These are phyloP conservation scores for Neostethus bicornis DNA, from an alignment of 2,797 vertebrate genomes.

Conservation along the genomic window DNA sequence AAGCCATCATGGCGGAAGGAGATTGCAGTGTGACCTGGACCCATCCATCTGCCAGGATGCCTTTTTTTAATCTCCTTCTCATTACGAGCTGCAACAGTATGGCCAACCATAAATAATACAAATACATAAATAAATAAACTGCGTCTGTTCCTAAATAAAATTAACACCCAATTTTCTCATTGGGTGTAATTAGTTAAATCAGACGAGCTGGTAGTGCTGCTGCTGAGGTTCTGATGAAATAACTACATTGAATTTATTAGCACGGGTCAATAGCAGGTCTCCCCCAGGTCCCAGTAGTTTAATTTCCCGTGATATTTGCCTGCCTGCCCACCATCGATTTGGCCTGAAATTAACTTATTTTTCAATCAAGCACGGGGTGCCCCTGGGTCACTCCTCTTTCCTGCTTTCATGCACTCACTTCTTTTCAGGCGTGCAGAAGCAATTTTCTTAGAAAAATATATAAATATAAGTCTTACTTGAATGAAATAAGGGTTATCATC, in stretches of 20 bases:
- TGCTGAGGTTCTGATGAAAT: conserved; percentile 83
- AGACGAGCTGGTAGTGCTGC: conserved; percentile 82
- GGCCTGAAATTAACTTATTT: conserved; percentile 99
- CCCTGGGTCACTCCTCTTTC: conserved; percentile 92
- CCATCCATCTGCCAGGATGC: conserved; percentile 93
- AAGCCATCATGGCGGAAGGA: conserved; percentile 95
- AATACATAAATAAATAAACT: conserved; percentile 76
- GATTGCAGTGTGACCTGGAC: conserved; percentile 95
- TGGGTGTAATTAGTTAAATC: conserved; percentile 99
- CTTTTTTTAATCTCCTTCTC: conserved; percentile 93
- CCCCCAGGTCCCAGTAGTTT: conserved; percentile 94
- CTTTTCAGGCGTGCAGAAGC: conserved; percentile 87
- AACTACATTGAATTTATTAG: conserved; percentile 99
- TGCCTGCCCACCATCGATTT: conserved; percentile 99
- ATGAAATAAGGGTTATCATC: conserved; percentile 81
- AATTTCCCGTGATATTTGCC: conserved; percentile 99
- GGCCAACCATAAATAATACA: conserved; percentile 77
- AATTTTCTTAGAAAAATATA: conserved; percentile 86
- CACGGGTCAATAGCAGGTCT: conserved; percentile 94
- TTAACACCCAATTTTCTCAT: conserved; percentile 96
- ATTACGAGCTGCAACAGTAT: conserved; percentile 76
- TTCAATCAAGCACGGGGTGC: conserved; percentile 97
- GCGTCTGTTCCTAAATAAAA: conserved; percentile 86
- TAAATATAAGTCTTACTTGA: conserved; percentile 77
- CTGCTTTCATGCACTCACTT: conserved; percentile 85